Percentiles rank a stretch among this genome's conserved stretches.
Conservation (phyloP, 2,113 vertebrate species). For the Furnarius figulus region DNA sequence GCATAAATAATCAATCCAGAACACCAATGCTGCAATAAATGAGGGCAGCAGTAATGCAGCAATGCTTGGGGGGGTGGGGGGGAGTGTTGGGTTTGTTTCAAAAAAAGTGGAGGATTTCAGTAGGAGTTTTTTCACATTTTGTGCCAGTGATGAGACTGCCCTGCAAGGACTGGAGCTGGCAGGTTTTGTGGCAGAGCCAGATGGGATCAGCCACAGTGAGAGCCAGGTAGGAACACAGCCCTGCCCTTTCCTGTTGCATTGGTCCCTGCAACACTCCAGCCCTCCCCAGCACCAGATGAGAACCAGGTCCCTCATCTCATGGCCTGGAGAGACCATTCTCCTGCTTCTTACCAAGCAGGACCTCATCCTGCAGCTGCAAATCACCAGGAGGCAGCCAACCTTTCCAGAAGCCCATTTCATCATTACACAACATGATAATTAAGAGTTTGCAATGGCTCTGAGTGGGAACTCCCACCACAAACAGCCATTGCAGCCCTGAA, state of each 20-base stretch:
- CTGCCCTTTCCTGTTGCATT: background rate
- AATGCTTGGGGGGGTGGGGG: fast-evolving
- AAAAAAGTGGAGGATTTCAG: background rate
- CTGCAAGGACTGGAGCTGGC: background rate
- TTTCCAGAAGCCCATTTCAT: background rate
- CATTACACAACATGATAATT: background rate
- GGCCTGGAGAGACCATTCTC: background rate
- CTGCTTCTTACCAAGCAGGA: background rate
- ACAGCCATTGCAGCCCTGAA: background rate
- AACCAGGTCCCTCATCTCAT: background rate
- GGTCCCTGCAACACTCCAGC: background rate
- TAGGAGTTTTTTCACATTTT: background rate
- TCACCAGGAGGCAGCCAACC: fast-evolving
- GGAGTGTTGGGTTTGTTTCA: background rate
- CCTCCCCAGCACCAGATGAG: fast-evolving
- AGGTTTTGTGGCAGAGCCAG: background rate
- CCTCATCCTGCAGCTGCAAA: background rate
- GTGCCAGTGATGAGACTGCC: background rate
- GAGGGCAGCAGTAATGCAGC: background rate
- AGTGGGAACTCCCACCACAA: background rate
- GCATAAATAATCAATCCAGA: background rate
- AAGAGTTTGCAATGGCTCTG: background rate
- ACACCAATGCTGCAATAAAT: background rate
- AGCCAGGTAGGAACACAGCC: background rate
- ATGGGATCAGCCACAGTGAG: background rate